Evolutionary conservation across 1,140 invertebrate species (phyloP), one percentile per base, ranked within the genome.

Genomic region (Palaemon carinicauda): DNA sequence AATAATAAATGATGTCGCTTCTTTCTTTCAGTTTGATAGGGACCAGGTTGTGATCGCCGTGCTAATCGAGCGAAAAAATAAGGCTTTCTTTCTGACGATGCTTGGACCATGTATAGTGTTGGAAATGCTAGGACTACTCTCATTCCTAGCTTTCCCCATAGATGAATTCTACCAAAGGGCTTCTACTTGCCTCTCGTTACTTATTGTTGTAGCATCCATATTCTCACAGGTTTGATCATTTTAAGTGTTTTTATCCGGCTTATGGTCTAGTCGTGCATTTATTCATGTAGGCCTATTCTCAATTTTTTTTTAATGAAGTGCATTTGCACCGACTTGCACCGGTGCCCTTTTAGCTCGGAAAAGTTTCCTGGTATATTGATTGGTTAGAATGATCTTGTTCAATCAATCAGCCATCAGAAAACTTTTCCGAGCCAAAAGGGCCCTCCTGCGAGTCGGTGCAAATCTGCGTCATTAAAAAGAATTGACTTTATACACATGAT

Each of bases 201-300:
- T 81, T 65, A 81, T 81, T n/a, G 80, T 81, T 21, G 80, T 81
- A n/a, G 80, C 80, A 17, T n/a, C 80, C 4, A 31, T 81, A 17
- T 81, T 81, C 60, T 81, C 80, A 3, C 80, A 81, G 60, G 80
- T 54, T n/a, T 14, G 53, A n/a, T 12, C 53, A n/a, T 54, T 14
- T 54, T 14, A 14, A 54, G 12, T 14, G 12, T 12, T 54, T 54
- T 54, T 54, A 12, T 54, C 53, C 53, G n/a, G n/a, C n/a, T 14
- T n/a, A 14, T 12, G n/a, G 12, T 14, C 12, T n/a, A 14, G n/a
- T 54, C 53, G n/a, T n/a, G 12, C 12, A 14, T 54, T 14, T 54
- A 54, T 73, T 17, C 9, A 29, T 17, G 17, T 29, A n/a, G 15
- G n/a, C n/a, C n/a, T n/a, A n/a, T n/a, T n/a, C n/a, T n/a, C n/a